Base-by-base conservation (phyloP, 1,140 invertebrate genomes). In the Drosophila guanche region DNA sequence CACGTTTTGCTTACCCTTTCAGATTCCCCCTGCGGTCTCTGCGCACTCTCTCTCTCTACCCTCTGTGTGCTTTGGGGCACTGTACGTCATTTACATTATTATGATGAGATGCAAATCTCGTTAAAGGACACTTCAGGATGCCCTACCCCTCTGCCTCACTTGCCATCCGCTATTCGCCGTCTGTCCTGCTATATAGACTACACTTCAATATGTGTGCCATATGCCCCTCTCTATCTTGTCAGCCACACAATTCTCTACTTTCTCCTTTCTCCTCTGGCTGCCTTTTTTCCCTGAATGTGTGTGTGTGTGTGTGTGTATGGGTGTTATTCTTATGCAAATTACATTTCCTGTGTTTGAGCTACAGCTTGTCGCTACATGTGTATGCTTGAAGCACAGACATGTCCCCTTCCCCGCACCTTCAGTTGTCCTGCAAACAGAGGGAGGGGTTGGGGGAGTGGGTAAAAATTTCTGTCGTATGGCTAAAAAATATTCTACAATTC, bases 81-180 rank as follows among this genome's bases (percentile, higher is more conserved):
- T 76, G 55, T 70, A 76, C 74, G 81, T 86, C 83, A 85, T 86
- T 86, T 86, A 86, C 81, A 86, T 86, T 86, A 86, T 86, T 86
- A 86, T 86, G 81, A 86, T 85, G 81, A 85, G 81, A 85, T 85
- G 81, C 81, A 85, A 85, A 85, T 85, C 81, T 85, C 81, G 81
- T 85, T 85, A 85, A 86, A 86, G 81, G 81, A 85, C 81, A 85
- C 81, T 85, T 85, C 81, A 79, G 77, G 41, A 54, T 41, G 45
- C 66, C 72, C 71, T 58, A 16, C 42, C 45, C 25, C 25, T 52
- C 42, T 51, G 58, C 47, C 62, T 45, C 59, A 52, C 59, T 20
- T 20, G 22, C 27, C 51, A 46, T 61, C 41, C 55, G 57, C 48
- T 42, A 55, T 71, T 55, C 53, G 58, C 46, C 56, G 69, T 68